Evolutionary conservation across 2,797 vertebrate genomes (phyloP).

Genomic region (Pelobates cultripes): DNA sequence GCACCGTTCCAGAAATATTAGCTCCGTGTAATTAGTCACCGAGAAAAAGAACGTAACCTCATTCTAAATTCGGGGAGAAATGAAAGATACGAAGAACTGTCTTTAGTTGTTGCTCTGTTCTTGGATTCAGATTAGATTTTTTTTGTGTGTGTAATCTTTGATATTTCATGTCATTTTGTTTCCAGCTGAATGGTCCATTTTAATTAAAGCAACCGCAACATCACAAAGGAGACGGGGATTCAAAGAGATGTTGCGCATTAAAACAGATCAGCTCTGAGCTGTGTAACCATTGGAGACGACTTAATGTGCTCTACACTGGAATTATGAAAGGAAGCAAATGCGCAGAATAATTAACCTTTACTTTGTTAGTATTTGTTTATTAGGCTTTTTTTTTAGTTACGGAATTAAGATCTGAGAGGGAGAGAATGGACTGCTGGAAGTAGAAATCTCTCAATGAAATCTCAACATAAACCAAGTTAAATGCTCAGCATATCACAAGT

Average conservation of each 20-base stretch:
- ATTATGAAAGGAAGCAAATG: slow-evolving; percentile 7
- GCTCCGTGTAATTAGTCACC: slow-evolving; percentile 3
- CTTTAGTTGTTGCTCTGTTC: neutral
- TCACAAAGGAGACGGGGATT: neutral
- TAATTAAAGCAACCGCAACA: neutral
- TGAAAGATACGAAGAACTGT: neutral
- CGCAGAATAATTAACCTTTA: slow-evolving; percentile 8
- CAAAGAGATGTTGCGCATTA: neutral
- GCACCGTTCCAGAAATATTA: neutral
- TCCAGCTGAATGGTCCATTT: neutral
- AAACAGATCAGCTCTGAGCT: neutral
- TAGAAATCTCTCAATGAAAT: too few species aligned
- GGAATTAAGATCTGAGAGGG: neutral
- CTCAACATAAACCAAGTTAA: too few species aligned
- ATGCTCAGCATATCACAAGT: too few species aligned
- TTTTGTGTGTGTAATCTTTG: neutral
- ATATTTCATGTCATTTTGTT: neutral
- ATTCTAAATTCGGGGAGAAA: neutral
- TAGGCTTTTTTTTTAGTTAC: neutral
- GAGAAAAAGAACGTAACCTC: neutral
- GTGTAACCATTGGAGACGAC: slow-evolving; percentile 20
- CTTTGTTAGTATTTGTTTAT: slow-evolving; percentile 8
- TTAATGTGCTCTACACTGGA: neutral
- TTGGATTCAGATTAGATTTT: neutral
- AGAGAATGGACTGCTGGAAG: too few species aligned